These are phyloP conservation scores for Brenthis hecate DNA, from an alignment of 2,888 invertebrate species.

Conservation along the genomic window DNA sequence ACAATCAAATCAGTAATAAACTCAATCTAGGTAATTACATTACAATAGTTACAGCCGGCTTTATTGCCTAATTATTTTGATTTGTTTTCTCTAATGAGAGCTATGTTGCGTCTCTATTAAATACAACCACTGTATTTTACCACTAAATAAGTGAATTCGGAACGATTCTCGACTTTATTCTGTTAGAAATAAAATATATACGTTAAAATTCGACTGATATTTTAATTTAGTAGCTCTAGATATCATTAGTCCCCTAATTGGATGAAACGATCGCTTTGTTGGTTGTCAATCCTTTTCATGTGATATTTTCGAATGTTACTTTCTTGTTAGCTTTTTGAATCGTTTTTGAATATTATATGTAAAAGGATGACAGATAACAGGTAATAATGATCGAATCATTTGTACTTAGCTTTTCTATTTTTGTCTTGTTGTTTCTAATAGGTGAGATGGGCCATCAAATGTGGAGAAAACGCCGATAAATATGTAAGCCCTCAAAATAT, in stretches of 20 bases:
- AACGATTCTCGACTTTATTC: conserved; percentile 42
- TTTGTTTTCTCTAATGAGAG: conserved; percentile 77
- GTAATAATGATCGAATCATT: too few species aligned
- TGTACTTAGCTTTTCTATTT: too few species aligned
- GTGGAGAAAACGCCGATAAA: too few species aligned
- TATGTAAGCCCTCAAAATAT: too few species aligned
- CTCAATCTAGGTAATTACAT: conserved; percentile 67
- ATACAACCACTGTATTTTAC: conserved; percentile 7
- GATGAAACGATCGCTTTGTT: conserved; percentile 65
- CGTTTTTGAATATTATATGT: neutral
- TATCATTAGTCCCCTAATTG: conserved; percentile 68
- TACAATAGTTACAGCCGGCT: conserved; percentile 64
- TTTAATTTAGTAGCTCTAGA: conserved; percentile 43
- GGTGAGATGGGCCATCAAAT: too few species aligned
- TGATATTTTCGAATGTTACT: conserved; percentile 4
- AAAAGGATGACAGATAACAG: neutral
- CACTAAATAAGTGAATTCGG: conserved; percentile 2
- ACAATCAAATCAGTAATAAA: conserved; percentile 69
- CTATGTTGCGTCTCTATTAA: conserved; percentile 61
- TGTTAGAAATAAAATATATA: conserved; percentile 15
- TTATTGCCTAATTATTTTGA: conserved; percentile 79
- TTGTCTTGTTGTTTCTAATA: too few species aligned
- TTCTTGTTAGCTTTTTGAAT: conserved; percentile 23
- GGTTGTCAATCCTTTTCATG: conserved; percentile 48
- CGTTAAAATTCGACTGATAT: conserved; percentile 11